phyloP scores from a whole-genome alignment of 1,140 invertebrate species.

The Fragariocoptes setiger region DNA sequence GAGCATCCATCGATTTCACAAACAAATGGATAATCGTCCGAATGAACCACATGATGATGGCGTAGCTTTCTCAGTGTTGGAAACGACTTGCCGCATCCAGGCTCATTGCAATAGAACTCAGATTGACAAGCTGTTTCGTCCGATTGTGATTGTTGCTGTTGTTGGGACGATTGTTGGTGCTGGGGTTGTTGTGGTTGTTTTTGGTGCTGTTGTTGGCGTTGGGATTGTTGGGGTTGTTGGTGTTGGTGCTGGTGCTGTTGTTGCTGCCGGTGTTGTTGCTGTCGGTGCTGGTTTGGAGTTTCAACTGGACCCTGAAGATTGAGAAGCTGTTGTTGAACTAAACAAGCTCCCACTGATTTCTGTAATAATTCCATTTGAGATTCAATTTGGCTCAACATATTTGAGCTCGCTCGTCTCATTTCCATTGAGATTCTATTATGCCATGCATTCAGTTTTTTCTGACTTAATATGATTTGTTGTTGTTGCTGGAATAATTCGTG shows the following conservation, averaged over 20 bases:
- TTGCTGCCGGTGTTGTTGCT: background rate
- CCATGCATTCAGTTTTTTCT: too few relatives aligned
- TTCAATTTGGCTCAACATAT: too few relatives aligned
- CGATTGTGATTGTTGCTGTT: background rate
- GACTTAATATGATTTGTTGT: too few relatives aligned
- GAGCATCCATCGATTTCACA: background rate
- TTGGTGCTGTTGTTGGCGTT: background rate
- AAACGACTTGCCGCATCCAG: background rate
- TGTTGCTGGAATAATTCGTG: too few relatives aligned
- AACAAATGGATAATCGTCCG: background rate
- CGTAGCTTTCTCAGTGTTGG: background rate
- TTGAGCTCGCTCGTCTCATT: too few relatives aligned
- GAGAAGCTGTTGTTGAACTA: too few relatives aligned
- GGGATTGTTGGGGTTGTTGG: background rate
- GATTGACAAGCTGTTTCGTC: background rate
- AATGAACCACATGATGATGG: background rate
- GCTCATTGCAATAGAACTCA: background rate
- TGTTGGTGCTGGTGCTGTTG: background rate
- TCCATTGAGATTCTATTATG: too few relatives aligned
- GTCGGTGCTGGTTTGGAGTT: too few relatives aligned
- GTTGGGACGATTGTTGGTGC: background rate
- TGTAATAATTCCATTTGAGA: too few relatives aligned
- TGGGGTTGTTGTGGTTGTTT: background rate
- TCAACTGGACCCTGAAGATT: too few relatives aligned
- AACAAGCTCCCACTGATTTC: too few relatives aligned